These are phyloP conservation scores for Spea hammondii DNA, from an alignment of 2,797 vertebrate species.

Conservation along the genomic window DNA sequence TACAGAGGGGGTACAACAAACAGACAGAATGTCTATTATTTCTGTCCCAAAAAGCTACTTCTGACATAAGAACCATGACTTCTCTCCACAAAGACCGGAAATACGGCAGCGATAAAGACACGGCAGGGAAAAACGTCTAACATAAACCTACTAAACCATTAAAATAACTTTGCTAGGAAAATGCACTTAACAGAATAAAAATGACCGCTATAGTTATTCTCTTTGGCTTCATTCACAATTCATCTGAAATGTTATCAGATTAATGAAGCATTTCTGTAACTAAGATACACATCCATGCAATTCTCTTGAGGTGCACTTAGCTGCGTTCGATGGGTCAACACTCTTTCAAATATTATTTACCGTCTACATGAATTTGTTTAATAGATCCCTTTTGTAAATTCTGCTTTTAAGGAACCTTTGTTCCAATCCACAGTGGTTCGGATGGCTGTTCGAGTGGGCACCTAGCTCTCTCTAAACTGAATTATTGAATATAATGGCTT, in stretches of 20 bases:
- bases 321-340: background rate
- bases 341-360: background rate
- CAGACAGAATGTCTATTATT: no score
- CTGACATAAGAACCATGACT: no score
- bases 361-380: background rate
- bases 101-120: background rate
- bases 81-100: no score
- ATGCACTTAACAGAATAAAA: background rate
- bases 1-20: no score
- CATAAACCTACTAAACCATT: background rate
- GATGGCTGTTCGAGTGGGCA: no score
- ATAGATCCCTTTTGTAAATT: background rate
- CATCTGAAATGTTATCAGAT: background rate
- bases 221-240: background rate
- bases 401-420: no score
- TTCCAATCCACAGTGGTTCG: no score
- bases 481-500: no score
- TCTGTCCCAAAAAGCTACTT: no score
- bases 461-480: no score
- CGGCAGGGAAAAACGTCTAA: background rate
- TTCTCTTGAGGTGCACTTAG: constrained; percentile 10
- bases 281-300: constrained; percentile 2
- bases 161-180: background rate
- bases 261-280: constrained; percentile 7
- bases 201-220: background rate